Evolutionary conservation across 2,797 vertebrate genomes (phyloP).

Genomic region (Rhabdomys pumilio): DNA sequence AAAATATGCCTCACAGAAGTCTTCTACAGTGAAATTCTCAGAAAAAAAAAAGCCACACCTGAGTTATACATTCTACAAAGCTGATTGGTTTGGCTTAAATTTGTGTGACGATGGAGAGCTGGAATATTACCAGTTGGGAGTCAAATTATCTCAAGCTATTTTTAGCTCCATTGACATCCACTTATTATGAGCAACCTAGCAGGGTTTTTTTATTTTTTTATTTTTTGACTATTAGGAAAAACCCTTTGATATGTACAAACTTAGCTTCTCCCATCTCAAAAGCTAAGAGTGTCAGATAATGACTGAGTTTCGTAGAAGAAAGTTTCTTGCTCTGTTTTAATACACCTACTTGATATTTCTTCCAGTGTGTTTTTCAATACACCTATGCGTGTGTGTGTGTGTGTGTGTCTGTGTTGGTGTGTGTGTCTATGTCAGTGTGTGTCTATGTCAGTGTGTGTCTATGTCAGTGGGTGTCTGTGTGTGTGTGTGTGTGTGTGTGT

Average conservation of each 20-base stretch:
- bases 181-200: background rate
- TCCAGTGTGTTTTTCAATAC: background rate
- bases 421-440: too few relatives aligned
- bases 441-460: too few relatives aligned
- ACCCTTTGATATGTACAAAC: background rate
- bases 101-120: background rate
- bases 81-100: background rate
- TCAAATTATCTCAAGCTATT: background rate
- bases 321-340: background rate
- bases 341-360: background rate
- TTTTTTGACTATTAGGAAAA: background rate
- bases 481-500: background rate
- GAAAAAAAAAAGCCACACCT: background rate
- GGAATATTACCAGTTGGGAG: background rate
- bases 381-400: background rate
- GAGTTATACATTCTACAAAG: background rate
- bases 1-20: slow-evolving; percentile 1
- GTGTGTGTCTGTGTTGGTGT: background rate
- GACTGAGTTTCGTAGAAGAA: background rate
- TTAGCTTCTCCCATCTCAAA: background rate
- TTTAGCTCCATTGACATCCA: background rate
- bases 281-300: background rate
- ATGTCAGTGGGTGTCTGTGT: too few relatives aligned
- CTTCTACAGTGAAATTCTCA: background rate
- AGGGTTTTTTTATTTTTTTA: too few relatives aligned